These are phyloP conservation scores for Cinclus mexicanus DNA, from an alignment of 2,113 vertebrate species.

Conservation along the genomic window DNA sequence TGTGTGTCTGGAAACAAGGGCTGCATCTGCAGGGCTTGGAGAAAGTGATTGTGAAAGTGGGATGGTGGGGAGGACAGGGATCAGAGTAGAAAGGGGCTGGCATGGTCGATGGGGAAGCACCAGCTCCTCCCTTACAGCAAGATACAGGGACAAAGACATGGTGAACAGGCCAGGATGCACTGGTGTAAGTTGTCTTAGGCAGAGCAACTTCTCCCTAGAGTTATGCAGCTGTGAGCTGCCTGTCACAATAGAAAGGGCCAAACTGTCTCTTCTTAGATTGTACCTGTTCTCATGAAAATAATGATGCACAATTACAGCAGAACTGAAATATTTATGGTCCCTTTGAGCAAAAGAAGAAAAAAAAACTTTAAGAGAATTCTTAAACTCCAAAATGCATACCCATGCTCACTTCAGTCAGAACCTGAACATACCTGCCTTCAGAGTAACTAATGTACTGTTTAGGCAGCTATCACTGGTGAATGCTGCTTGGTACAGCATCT, in stretches of 20 bases:
- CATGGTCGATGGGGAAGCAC: accelerated
- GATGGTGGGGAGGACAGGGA: neutral
- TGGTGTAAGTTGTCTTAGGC: neutral
- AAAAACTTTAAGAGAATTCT: neutral
- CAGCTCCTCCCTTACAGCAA: neutral
- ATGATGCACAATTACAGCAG: neutral
- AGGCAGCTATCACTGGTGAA: neutral
- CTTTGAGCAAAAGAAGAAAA: neutral
- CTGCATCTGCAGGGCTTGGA: neutral
- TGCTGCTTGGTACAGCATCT: neutral
- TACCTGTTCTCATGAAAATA: neutral
- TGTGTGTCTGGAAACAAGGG: neutral
- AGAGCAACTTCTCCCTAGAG: neutral
- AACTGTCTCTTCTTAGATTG: neutral
- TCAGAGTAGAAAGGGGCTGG: neutral
- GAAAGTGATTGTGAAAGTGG: neutral
- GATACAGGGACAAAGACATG: accelerated
- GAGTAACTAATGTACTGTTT: neutral
- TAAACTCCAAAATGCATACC: neutral
- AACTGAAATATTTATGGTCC: neutral
- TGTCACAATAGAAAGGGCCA: neutral
- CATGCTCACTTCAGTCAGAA: neutral
- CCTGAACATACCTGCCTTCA: neutral
- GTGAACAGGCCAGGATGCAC: neutral
- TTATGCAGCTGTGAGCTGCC: neutral